Conservation (phyloP, 1,140 invertebrate species). For the Eupeodes corollae region DNA sequence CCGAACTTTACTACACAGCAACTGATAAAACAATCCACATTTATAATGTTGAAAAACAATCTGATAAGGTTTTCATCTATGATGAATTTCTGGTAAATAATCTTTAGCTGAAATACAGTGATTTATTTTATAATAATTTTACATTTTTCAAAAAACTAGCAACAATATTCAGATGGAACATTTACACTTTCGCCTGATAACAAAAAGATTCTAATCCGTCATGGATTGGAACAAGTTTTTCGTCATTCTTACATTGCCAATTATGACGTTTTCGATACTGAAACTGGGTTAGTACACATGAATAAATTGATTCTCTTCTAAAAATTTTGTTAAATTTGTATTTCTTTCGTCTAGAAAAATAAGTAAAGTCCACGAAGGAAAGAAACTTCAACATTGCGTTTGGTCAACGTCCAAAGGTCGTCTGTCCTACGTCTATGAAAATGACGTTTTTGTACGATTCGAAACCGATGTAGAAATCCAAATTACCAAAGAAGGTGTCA, state of each 20-base stretch:
- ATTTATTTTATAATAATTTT: slow-evolving; percentile 20
- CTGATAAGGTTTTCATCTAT: slow-evolving; percentile 25
- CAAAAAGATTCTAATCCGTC: slow-evolving; percentile 26
- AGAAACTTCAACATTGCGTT: slow-evolving; percentile 49
- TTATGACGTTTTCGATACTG: slow-evolving; percentile 33
- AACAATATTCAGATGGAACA: slow-evolving; percentile 16
- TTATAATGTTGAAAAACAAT: slow-evolving; percentile 38
- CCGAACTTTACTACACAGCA: slow-evolving; percentile 37
- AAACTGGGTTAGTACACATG: slow-evolving; percentile 17
- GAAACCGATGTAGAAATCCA: slow-evolving; percentile 36
- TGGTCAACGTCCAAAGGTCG: slow-evolving; percentile 63
- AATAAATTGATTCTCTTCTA: neutral
- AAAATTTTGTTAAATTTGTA: neutral
- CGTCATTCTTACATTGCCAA: slow-evolving; percentile 31
- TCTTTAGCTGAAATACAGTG: slow-evolving; percentile 16
- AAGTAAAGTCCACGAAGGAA: slow-evolving; percentile 39
- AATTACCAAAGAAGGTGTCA: slow-evolving; percentile 49
- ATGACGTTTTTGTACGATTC: slow-evolving; percentile 54
- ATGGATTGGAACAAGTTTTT: slow-evolving; percentile 24
- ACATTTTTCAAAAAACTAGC: slow-evolving; percentile 8
- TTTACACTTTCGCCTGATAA: slow-evolving; percentile 26
- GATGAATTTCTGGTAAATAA: slow-evolving; percentile 38
- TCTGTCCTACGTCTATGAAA: slow-evolving; percentile 63
- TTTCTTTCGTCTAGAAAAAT: slow-evolving; percentile 21
- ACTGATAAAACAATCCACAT: slow-evolving; percentile 38